Evolutionary conservation across 1,140 invertebrate genomes (phyloP).

Genomic region (Chelonus insularis): DNA sequence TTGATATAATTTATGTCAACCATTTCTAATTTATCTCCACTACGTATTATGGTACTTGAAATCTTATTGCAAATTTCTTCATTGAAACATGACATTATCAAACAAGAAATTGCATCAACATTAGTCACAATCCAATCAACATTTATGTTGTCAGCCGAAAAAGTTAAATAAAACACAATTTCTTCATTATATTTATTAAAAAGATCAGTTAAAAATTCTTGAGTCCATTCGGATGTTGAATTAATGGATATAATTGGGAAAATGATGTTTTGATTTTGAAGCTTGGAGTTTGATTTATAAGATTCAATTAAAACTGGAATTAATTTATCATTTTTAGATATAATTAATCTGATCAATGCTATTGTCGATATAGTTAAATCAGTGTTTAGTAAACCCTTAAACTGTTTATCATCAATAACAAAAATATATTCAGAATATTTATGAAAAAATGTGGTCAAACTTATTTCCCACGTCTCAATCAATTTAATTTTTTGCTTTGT

Average conservation of each 20-base stretch:
- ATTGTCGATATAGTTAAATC: slow-evolving; percentile 35
- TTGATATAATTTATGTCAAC: slow-evolving; percentile 45
- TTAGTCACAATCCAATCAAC: slow-evolving; percentile 47
- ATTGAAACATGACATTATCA: slow-evolving; percentile 47
- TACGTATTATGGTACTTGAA: slow-evolving; percentile 42
- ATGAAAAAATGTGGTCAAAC: slow-evolving; percentile 62
- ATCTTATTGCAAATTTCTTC: slow-evolving; percentile 38
- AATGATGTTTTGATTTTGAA: slow-evolving; percentile 39
- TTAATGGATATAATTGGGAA: slow-evolving; percentile 48
- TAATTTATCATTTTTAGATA: slow-evolving; percentile 39
- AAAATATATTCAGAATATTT: slow-evolving; percentile 63
- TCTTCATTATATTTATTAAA: slow-evolving; percentile 37
- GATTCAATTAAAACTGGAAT: slow-evolving; percentile 41
- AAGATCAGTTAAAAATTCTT: slow-evolving; percentile 43
- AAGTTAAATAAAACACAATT: slow-evolving; percentile 42
- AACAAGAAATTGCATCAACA: slow-evolving; percentile 35
- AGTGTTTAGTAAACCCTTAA: slow-evolving; percentile 37
- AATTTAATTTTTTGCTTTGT: slow-evolving; percentile 47
- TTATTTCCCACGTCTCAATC: slow-evolving; percentile 57
- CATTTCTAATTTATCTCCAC: slow-evolving; percentile 48
- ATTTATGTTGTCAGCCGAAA: slow-evolving; percentile 31
- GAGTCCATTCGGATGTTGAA: slow-evolving; percentile 42
- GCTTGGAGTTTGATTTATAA: slow-evolving; percentile 29
- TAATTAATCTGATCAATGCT: slow-evolving; percentile 42
- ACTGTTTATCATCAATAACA: slow-evolving; percentile 50